phyloP scores from a whole-genome alignment of 2,888 invertebrate genomes.

The Xanthia togata region DNA sequence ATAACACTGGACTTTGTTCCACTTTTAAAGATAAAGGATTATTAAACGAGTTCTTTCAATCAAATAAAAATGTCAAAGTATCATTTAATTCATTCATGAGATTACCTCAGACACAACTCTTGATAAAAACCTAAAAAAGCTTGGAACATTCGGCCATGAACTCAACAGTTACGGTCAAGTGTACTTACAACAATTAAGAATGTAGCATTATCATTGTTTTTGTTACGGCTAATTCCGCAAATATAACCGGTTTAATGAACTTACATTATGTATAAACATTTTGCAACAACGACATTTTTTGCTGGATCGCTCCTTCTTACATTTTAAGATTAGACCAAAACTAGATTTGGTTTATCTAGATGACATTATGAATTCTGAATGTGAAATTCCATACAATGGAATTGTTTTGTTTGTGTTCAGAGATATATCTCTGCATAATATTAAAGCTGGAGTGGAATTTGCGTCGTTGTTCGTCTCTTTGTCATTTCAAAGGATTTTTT shows the following conservation, averaged over 20 bases:
- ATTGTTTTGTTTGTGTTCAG: slow-evolving; percentile 40
- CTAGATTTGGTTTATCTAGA: slow-evolving; percentile 60
- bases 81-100: slow-evolving; percentile 27
- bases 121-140: slow-evolving; percentile 19
- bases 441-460: slow-evolving; percentile 47
- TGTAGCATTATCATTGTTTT: slow-evolving; percentile 48
- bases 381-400: slow-evolving; percentile 48
- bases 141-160: slow-evolving; percentile 51
- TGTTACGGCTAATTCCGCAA: slow-evolving; percentile 33
- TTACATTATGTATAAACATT: slow-evolving; percentile 27
- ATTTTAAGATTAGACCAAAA: slow-evolving; percentile 44
- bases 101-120: slow-evolving; percentile 21
- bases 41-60: not conserved
- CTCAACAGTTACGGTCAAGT: slow-evolving; percentile 54
- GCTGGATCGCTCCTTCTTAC: slow-evolving; percentile 4
- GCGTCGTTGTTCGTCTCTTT: slow-evolving; percentile 22
- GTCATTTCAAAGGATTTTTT: slow-evolving; percentile 33
- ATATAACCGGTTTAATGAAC: slow-evolving; percentile 52
- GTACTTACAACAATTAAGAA: slow-evolving; percentile 51
- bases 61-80: slow-evolving; percentile 31
- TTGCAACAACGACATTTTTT: slow-evolving; percentile 56
- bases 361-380: slow-evolving; percentile 57
- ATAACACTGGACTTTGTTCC: not conserved
- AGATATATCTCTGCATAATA: slow-evolving; percentile 49
- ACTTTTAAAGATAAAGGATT: not conserved